Evolutionary conservation across 37 sponge, comb jelly and placozoan species (phyloP).

Genomic region (Crambe crambe): DNA sequence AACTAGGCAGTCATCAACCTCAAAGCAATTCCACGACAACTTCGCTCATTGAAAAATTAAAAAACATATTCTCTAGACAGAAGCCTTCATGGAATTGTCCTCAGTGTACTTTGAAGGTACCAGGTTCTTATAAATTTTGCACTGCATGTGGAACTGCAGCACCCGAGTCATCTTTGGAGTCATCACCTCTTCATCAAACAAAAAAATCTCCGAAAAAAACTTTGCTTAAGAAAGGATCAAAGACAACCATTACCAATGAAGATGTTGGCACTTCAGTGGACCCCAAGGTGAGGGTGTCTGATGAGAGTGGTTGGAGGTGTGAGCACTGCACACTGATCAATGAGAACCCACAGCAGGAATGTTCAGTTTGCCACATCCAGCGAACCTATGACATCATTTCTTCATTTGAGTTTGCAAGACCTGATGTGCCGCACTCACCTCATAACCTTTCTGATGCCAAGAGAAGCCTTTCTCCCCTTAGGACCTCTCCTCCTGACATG

Average conservation of each 20-base stretch:
- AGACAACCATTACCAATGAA: neutral
- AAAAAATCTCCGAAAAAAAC: neutral
- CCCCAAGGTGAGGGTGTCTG: neutral
- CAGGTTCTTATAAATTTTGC: neutral
- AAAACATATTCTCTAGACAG: neutral
- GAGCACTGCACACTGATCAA: slow-evolving; percentile 9
- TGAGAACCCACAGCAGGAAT: neutral
- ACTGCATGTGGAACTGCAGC: slow-evolving; percentile 18
- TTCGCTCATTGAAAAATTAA: neutral
- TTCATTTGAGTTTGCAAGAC: neutral
- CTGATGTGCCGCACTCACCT: neutral
- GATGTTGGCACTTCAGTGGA: neutral
- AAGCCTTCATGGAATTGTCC: slow-evolving; percentile 24
- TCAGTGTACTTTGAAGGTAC: neutral
- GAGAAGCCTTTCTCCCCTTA: neutral
- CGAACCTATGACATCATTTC: neutral
- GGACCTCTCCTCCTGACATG: neutral
- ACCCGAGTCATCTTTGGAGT: neutral
- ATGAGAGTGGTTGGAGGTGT: neutral
- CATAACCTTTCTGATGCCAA: neutral
- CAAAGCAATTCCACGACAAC: neutral
- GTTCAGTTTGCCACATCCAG: neutral
- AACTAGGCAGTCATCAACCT: neutral
- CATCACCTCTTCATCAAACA: no score
- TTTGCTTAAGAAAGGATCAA: neutral